Evolutionary conservation across 53 echinoderm and acorn worm species (phyloP).

Genomic region (Zoroaster sp.): DNA sequence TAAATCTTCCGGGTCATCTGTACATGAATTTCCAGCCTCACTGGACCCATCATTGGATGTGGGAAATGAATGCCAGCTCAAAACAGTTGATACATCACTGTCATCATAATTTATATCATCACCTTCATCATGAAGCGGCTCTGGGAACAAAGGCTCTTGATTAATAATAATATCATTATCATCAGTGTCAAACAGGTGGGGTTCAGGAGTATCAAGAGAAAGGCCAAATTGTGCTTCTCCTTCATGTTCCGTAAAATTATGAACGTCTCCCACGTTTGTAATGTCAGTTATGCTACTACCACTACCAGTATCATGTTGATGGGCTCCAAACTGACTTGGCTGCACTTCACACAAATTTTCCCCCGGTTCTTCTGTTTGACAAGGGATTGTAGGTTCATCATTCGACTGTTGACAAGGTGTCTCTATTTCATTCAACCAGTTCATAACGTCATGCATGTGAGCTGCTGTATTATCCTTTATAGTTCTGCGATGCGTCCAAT

Average conservation of each 20-base stretch:
- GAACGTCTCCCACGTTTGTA: neutral
- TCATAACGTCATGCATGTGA: neutral
- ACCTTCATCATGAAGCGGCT: neutral
- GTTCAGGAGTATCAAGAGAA: neutral
- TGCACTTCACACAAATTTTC: neutral
- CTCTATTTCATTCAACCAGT: neutral
- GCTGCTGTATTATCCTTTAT: neutral
- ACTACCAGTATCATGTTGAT: neutral
- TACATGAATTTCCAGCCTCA: neutral
- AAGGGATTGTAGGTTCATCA: neutral
- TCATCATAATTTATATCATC: too few species aligned
- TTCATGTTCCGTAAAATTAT: neutral
- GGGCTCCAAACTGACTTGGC: neutral
- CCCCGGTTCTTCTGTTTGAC: neutral
- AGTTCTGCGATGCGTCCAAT: neutral
- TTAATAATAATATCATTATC: too few species aligned
- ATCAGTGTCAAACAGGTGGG: neutral
- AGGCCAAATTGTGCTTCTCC: neutral
- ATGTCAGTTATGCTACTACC: neutral
- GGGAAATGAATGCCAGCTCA: conserved; percentile 3
- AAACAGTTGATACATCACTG: neutral
- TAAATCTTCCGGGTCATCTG: neutral
- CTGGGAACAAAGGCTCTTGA: neutral
- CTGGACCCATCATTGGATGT: neutral
- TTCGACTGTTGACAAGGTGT: neutral